These are phyloP conservation scores for Cuniculus paca DNA, from an alignment of 2,797 vertebrate genomes.

Conservation along the genomic window DNA sequence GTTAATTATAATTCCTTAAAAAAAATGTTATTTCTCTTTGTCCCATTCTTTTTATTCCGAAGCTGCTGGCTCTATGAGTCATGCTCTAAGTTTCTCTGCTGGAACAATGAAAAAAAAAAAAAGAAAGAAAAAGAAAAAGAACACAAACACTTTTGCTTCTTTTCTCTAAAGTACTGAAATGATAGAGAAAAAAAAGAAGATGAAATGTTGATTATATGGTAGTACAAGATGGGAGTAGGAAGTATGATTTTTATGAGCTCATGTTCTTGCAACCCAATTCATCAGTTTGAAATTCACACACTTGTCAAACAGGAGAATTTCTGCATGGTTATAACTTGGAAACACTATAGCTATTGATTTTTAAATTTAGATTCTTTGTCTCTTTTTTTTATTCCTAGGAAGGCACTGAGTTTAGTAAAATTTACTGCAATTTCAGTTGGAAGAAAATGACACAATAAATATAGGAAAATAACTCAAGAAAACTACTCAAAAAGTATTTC, in stretches of 20 bases:
- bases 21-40: constrained; percentile 66
- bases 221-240: neutral
- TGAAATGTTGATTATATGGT: constrained; percentile 72
- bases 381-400: constrained; percentile 25
- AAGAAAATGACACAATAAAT: constrained; percentile 59
- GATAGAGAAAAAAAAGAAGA: neutral
- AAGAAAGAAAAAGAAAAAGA: constrained; percentile 20
- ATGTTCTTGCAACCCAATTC: constrained; percentile 69
- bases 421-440: constrained; percentile 58
- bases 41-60: neutral
- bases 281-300: constrained; percentile 79
- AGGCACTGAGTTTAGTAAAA: constrained; percentile 56
- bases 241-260: constrained; percentile 64
- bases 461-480: constrained; percentile 71
- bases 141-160: constrained; percentile 27
- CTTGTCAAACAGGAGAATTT: constrained; percentile 76
- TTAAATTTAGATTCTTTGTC: constrained; percentile 80
- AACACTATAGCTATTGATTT: constrained; percentile 79
- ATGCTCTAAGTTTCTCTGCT: constrained; percentile 67
- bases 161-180: constrained; percentile 67
- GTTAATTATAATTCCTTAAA: constrained; percentile 64
- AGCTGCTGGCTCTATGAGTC: constrained; percentile 26
- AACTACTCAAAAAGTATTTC: constrained; percentile 68
- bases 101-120: constrained; percentile 5
- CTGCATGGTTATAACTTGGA: constrained; percentile 71